Conservation (phyloP, 2,888 invertebrate species). For the Spisula solida region DNA sequence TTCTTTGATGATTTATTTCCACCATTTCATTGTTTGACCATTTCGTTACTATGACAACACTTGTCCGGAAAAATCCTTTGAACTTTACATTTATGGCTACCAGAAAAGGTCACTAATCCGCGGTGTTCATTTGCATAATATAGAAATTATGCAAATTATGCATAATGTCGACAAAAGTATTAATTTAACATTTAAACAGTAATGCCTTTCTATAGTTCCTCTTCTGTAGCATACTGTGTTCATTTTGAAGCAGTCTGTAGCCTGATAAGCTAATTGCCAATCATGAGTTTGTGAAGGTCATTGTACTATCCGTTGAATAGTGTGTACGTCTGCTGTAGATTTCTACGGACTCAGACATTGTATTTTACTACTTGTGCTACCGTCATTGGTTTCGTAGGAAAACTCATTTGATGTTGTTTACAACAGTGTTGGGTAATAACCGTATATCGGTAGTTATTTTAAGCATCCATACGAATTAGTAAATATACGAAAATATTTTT, state of each 20-base stretch:
- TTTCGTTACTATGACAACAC: neutral
- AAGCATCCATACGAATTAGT: no score
- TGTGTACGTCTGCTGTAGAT: neutral
- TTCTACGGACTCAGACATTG: neutral
- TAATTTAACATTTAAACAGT: neutral
- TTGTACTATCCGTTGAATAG: no score
- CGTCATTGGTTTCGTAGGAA: neutral
- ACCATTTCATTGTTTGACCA: neutral
- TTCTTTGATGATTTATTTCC: neutral
- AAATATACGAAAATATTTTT: neutral
- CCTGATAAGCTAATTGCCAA: neutral
- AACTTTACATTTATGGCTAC: neutral
- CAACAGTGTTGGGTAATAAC: no score
- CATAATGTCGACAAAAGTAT: neutral
- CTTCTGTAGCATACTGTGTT: neutral
- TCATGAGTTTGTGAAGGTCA: no score
- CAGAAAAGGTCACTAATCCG: neutral
- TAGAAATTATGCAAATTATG: slow-evolving; percentile 26
- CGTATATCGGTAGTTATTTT: no score
- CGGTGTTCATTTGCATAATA: slow-evolving; percentile 17
- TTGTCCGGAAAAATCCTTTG: neutral
- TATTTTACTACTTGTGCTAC: neutral
- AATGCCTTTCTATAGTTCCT: neutral
- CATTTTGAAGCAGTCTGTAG: neutral
- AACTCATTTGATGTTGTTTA: neutral